phyloP scores from a whole-genome alignment of 2,888 invertebrate genomes.

The Drosophila prolongata region DNA sequence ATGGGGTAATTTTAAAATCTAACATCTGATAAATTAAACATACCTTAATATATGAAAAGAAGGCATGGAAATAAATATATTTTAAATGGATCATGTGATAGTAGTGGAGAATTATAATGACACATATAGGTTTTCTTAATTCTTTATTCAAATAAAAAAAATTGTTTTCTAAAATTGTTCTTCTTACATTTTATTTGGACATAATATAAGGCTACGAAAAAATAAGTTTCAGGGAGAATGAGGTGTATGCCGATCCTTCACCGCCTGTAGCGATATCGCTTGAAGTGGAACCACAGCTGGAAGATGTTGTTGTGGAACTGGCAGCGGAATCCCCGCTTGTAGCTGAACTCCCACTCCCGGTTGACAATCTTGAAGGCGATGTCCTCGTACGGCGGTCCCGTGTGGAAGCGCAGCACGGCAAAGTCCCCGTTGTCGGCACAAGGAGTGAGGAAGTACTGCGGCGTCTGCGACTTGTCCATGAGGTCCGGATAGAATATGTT shows the following conservation, averaged over 20 bases:
- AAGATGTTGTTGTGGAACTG: slow-evolving; percentile 99
- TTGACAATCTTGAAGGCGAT: slow-evolving; percentile 99
- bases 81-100: too few species aligned
- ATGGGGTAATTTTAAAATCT: too few species aligned
- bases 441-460: slow-evolving; percentile 96
- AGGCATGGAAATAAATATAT: too few species aligned
- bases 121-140: too few species aligned
- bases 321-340: slow-evolving; percentile 98
- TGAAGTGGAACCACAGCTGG: slow-evolving; percentile 99
- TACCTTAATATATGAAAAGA: too few species aligned
- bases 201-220: slow-evolving; percentile 3
- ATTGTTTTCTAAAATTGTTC: not conserved
- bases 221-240: not conserved
- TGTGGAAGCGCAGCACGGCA: slow-evolving; percentile 96
- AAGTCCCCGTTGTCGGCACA: slow-evolving; percentile 97
- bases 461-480: slow-evolving; percentile 96
- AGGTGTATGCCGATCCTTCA: slow-evolving; percentile 77
- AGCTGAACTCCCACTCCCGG: slow-evolving; percentile 99
- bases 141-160: too few species aligned
- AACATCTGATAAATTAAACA: too few species aligned
- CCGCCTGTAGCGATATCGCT: slow-evolving; percentile 97
- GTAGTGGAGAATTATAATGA: too few species aligned
- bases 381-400: slow-evolving; percentile 99
- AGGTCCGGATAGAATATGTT: slow-evolving; percentile 99
- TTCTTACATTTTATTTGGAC: slow-evolving; percentile 12